Conservation (phyloP, 1,140 invertebrate species). For the Arctopsyche grandis region DNA sequence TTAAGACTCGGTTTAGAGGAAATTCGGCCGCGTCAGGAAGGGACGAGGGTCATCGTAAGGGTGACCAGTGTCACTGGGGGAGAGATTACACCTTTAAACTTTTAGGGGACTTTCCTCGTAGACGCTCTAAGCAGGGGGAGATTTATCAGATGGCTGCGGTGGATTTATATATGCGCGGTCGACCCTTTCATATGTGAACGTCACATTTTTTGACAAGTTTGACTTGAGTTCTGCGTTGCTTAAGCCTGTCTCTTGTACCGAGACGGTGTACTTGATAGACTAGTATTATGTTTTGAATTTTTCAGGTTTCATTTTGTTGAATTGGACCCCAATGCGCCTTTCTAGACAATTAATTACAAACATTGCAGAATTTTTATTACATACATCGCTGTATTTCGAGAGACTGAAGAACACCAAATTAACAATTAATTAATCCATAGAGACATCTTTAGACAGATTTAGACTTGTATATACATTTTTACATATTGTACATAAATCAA, state of each 20-base stretch:
- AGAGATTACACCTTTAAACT: conserved; percentile 47
- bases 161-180: conserved; percentile 9
- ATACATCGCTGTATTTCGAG: too few relatives aligned
- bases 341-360: too few relatives aligned
- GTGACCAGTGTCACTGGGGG: not conserved
- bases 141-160: conserved; percentile 23
- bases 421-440: too few relatives aligned
- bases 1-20: not conserved
- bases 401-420: too few relatives aligned
- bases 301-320: too few relatives aligned
- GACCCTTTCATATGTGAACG: conserved; percentile 22
- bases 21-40: not conserved
- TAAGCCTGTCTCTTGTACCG: not conserved
- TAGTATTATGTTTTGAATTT: too few relatives aligned
- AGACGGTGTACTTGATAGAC: not conserved
- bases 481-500: too few relatives aligned
- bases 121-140: conserved; percentile 13
- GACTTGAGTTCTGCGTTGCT: not conserved
- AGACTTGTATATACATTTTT: too few relatives aligned
- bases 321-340: too few relatives aligned
- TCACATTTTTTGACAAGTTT: conserved; percentile 16
- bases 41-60: conserved; percentile 25
- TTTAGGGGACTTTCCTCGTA: conserved; percentile 31
- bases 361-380: too few relatives aligned
- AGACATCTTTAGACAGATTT: too few relatives aligned